Conservation (phyloP, 2,113 vertebrate species). For the Amblyornis subalaris region DNA sequence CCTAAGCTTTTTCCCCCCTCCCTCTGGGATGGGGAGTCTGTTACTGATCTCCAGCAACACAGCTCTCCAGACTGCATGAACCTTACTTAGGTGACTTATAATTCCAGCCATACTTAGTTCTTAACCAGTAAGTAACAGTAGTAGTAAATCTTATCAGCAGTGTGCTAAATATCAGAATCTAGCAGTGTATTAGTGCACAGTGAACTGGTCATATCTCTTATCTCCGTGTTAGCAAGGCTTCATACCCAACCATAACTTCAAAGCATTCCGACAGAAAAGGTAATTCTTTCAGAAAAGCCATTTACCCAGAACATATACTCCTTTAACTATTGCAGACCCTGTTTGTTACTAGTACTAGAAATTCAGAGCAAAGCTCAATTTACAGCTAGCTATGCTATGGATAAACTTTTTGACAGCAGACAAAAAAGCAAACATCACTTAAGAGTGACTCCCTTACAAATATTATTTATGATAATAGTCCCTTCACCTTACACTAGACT, state of each 20-base stretch:
- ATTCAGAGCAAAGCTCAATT: background rate
- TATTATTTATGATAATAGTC: background rate
- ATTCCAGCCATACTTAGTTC: background rate
- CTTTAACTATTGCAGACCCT: background rate
- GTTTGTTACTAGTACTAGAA: background rate
- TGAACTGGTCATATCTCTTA: slow-evolving; percentile 17
- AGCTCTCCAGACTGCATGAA: background rate
- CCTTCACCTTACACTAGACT: background rate
- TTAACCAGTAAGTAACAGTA: background rate
- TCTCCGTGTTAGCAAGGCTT: background rate
- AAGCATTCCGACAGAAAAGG: background rate
- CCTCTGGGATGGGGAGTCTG: background rate
- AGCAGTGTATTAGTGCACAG: slow-evolving; percentile 4
- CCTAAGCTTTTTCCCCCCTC: background rate
- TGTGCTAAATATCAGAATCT: background rate
- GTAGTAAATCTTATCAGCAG: background rate
- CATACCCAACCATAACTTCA: background rate
- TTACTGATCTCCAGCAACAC: background rate
- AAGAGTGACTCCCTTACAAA: background rate
- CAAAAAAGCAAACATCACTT: background rate
- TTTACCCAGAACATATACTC: background rate
- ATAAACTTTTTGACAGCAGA: background rate
- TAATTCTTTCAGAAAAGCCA: background rate
- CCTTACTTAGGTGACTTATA: background rate
- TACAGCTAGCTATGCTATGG: background rate